Percentiles rank a stretch among this genome's conserved stretches.
Conservation (phyloP, 92 coral and sea anemone species). For the Zoanthus sansibaricus region DNA sequence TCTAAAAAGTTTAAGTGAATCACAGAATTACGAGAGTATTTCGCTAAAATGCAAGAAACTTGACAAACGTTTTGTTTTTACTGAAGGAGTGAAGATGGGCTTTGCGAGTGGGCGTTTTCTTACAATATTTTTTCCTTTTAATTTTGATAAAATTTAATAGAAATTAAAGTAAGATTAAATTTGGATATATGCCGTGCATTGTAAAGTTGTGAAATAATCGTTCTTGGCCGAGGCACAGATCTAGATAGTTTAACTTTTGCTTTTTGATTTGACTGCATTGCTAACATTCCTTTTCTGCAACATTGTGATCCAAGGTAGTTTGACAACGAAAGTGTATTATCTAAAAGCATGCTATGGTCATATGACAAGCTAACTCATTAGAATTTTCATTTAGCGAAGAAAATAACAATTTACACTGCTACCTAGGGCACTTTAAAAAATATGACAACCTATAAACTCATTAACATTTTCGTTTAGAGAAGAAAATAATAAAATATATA, state of each 20-base stretch:
- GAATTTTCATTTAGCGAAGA: background rate
- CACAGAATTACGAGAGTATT: no score
- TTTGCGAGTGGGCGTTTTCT: no score
- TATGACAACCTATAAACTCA: background rate
- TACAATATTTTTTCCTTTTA: no score
- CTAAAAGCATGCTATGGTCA: background rate
- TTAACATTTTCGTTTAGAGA: background rate
- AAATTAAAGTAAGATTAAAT: no score
- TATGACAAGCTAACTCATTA: background rate
- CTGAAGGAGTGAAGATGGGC: no score
- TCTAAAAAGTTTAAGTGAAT: no score
- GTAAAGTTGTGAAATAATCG: background rate
- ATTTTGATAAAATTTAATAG: no score
- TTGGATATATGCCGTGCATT: no score
- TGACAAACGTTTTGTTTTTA: no score
- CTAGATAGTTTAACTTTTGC: background rate
- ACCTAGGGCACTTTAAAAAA: background rate
- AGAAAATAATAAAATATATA: background rate
- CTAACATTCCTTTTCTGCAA: background rate
- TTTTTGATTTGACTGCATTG: background rate
- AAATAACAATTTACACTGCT: background rate
- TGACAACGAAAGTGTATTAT: background rate
- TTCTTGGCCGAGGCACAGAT: background rate
- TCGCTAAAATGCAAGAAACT: no score
- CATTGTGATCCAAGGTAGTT: slow-evolving; percentile 19